Evolutionary conservation across 2,113 vertebrate genomes (phyloP).

Genomic region (Narcine bancroftii): DNA sequence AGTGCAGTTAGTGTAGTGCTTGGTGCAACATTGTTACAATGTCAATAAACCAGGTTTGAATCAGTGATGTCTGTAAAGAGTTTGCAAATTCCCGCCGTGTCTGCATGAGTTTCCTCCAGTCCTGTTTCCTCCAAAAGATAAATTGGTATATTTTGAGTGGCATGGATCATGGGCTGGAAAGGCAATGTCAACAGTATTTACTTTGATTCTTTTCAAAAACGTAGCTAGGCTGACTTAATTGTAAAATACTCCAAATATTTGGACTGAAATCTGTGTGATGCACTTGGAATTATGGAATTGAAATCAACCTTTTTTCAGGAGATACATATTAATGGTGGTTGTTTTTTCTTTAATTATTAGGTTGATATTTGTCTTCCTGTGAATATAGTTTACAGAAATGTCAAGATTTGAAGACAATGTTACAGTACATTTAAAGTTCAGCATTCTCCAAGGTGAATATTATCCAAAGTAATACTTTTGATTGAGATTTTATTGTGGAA

Average conservation of each 20-base stretch:
- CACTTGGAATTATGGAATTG: background rate
- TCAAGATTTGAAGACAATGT: background rate
- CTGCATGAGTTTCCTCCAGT: too few species aligned
- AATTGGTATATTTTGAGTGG: too few species aligned
- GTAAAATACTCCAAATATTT: background rate
- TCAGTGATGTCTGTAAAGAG: too few species aligned
- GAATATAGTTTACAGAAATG: background rate
- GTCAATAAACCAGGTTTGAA: too few species aligned
- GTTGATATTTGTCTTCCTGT: background rate
- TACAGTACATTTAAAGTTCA: background rate
- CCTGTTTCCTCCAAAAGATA: too few species aligned
- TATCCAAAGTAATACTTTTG: background rate
- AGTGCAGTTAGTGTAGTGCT: too few species aligned
- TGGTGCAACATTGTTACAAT: too few species aligned
- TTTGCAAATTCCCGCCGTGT: too few species aligned
- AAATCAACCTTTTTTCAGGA: background rate
- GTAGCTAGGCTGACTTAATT: background rate
- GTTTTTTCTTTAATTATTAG: background rate
- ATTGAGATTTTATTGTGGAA: background rate
- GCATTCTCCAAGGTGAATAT: background rate
- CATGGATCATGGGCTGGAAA: too few species aligned
- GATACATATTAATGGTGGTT: background rate
- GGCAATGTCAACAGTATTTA: too few species aligned
- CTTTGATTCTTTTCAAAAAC: background rate
- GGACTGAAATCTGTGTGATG: background rate